phyloP scores from a whole-genome alignment of 2,888 invertebrate species.

The Urechis unicinctus region DNA sequence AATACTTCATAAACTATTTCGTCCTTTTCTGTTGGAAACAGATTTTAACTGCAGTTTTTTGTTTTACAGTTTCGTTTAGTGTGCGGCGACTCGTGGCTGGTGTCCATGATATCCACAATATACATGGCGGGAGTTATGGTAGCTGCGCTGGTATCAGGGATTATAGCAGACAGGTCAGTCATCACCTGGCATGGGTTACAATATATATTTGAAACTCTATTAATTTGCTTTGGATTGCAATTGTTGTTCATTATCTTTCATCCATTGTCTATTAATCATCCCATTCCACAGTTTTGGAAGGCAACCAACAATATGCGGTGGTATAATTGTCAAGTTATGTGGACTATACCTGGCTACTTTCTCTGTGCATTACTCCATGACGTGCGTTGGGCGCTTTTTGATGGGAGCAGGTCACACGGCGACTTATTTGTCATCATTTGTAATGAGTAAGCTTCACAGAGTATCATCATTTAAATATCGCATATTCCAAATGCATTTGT shows the following conservation, averaged over 20 bases:
- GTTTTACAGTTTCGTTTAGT: slow-evolving; percentile 11
- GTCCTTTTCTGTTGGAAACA: too few relatives aligned
- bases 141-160: slow-evolving; percentile 3
- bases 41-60: too few relatives aligned
- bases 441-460: slow-evolving; percentile 4
- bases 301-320: background rate
- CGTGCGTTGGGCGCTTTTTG: slow-evolving; percentile 6
- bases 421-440: slow-evolving; percentile 6
- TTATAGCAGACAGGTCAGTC: slow-evolving; percentile 10
- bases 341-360: background rate
- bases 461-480: too few relatives aligned
- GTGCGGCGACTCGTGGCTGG: slow-evolving; percentile 7
- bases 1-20: too few relatives aligned
- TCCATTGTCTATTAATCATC: too few relatives aligned
- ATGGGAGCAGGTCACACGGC: slow-evolving; percentile 1
- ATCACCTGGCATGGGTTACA: too few relatives aligned
- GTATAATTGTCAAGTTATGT: slow-evolving; percentile 1
- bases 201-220: too few relatives aligned
- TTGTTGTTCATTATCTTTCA: background rate
- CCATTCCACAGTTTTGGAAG: slow-evolving; percentile 15
- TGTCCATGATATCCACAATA: slow-evolving; percentile 2
- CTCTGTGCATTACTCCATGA: slow-evolving; percentile 2
- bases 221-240: too few relatives aligned
- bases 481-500: background rate
- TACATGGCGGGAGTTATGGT: slow-evolving; percentile 2